Evolutionary conservation across 2,888 invertebrate species (phyloP).

Genomic region (Temnothorax ravouxi): DNA sequence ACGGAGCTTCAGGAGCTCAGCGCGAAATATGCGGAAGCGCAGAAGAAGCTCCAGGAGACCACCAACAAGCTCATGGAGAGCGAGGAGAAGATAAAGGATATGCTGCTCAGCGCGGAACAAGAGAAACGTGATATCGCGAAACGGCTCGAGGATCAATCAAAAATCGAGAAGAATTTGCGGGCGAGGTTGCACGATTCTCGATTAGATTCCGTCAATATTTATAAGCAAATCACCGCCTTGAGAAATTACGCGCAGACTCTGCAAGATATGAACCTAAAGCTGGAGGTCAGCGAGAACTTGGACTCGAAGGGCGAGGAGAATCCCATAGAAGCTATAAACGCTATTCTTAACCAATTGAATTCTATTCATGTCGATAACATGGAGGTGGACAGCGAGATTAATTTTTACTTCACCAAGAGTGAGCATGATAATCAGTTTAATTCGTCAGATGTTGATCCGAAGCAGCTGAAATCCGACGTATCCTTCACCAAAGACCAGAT

Average conservation of each 20-base stretch:
- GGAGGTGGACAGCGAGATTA: conserved; percentile 72
- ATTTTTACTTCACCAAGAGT: conserved; percentile 68
- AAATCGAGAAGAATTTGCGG: conserved; percentile 75
- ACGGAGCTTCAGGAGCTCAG: conserved; percentile 82
- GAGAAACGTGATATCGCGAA: conserved; percentile 80
- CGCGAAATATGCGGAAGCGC: conserved; percentile 82
- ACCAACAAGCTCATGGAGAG: conserved; percentile 80
- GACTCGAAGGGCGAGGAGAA: conserved; percentile 77
- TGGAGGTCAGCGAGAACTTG: conserved; percentile 68
- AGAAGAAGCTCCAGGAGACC: conserved; percentile 81
- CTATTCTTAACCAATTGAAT: conserved; percentile 78
- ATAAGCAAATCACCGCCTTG: conserved; percentile 82
- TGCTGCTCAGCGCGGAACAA: conserved; percentile 78
- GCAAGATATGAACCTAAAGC: conserved; percentile 79
- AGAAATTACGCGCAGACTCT: conserved; percentile 81
- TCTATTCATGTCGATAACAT: conserved; percentile 74
- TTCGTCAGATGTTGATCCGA: conserved; percentile 71
- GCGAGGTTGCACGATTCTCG: conserved; percentile 74
- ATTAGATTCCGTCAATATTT: conserved; percentile 79
- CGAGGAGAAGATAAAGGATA: conserved; percentile 79
- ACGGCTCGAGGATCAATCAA: conserved; percentile 79
- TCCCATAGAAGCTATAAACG: conserved; percentile 79
- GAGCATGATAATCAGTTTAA: conserved; percentile 78
- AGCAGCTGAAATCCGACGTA: conserved; percentile 70
- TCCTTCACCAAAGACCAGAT: conserved; percentile 74